A percentile compares a stretch with the other conserved stretches of the same genome.
Conservation (phyloP, 1,140 invertebrate species). For the Pseudomyrmex sp. region DNA sequence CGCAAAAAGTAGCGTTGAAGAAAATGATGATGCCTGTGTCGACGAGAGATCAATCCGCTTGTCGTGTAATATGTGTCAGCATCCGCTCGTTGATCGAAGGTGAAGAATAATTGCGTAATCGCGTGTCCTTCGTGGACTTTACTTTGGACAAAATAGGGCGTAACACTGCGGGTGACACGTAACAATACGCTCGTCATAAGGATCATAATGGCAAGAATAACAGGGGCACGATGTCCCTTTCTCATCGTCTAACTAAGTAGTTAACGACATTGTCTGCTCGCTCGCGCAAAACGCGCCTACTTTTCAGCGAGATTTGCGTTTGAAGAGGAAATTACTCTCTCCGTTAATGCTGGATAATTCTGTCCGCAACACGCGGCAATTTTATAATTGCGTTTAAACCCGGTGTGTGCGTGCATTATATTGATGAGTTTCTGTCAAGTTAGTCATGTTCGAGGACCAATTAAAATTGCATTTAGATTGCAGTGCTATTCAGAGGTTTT, state of each 20-base stretch:
- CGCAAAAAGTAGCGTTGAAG: not conserved
- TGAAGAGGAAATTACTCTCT: slow-evolving; percentile 6
- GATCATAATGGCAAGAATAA: slow-evolving; percentile 31
- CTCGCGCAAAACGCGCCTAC: slow-evolving; percentile 2
- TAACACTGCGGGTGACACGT: slow-evolving; percentile 1
- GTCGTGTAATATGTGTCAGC: slow-evolving; percentile 28
- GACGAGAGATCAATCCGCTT: slow-evolving; percentile 30
- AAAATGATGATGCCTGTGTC: not conserved
- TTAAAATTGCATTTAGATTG: too few species aligned
- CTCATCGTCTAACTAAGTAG: not conserved
- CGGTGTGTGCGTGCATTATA: too few species aligned
- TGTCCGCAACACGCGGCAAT: too few species aligned
- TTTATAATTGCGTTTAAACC: too few species aligned
- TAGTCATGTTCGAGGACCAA: too few species aligned
- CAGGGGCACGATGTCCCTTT: not conserved
- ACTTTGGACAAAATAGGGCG: slow-evolving; percentile 29
- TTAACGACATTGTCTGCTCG: slow-evolving; percentile 16
- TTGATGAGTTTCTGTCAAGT: too few species aligned
- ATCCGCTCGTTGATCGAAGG: slow-evolving; percentile 20
- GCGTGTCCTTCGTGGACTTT: slow-evolving; percentile 9
- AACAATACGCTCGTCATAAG: slow-evolving; percentile 30
- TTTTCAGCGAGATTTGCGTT: not conserved
- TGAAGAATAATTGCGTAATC: slow-evolving; percentile 6
- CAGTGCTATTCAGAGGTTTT: too few species aligned
- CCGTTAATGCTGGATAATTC: not conserved